Base-by-base conservation (phyloP, 2,797 vertebrate species). In the Mareca penelope region DNA sequence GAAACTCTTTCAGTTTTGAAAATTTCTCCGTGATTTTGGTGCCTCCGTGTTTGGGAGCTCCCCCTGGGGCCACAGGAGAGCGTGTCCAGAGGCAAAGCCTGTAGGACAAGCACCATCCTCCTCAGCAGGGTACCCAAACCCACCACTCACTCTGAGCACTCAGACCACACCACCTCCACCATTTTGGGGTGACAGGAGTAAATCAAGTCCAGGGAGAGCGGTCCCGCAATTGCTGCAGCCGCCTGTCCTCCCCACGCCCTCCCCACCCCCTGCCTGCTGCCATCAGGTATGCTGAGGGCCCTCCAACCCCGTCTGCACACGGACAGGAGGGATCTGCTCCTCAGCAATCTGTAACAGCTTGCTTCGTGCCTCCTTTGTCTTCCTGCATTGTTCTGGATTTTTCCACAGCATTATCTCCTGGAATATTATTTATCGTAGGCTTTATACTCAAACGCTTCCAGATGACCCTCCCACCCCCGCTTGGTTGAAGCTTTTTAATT, bases 271-370 rank as follows among this genome's bases (percentile, higher is more conserved):
- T 75, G 29, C 53, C 64, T 70, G 52, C 65, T 59, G 42, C 9
- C 26, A 23, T 65, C 61, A 81, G 8, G 8, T 17, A 4, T 3
- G 28, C 57, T 64, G 55, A n/a, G 33, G 71, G 70, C 73, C 26
- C 73, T 39, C 1, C 1, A 9, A 9, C 0, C 14, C 70, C 6
- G 1, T 15, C 53, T 57, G 40, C 17, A 17, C 39, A 15, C 2
- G 3, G 71, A 52, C 76, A 56, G 26, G 40, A 81, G 71, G 40
- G 46, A 86, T 29, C 53, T 42, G 78, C 67, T 79, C 77, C 59
- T 69, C 1, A 77, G 52, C 61, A 50, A 35, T 7, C 78, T 23
- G 33, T n/a, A 86, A 70, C 67, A 52, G 21, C 59, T 19, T 77
- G 37, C 33, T 77, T 40, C 77, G 70, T 1, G 6, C 60, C n/a